Evolutionary conservation across 2,888 invertebrate species (phyloP).

Genomic region (Seladonia tumulorum): DNA sequence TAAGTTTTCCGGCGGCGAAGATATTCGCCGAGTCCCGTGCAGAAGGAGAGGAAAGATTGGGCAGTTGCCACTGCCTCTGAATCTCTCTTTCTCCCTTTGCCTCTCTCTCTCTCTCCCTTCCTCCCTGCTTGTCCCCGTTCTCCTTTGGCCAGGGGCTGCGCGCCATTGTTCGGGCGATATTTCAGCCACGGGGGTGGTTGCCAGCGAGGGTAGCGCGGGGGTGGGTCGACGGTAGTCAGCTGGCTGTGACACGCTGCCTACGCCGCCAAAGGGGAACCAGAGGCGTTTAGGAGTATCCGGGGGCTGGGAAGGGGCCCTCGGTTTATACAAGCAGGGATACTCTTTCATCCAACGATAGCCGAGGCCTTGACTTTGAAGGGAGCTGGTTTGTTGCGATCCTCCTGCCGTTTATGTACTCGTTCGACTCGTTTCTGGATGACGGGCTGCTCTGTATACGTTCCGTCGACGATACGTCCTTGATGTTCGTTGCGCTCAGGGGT

Average conservation of each 20-base stretch:
- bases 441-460: not conserved
- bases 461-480: slow-evolving; percentile 15
- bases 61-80: slow-evolving; percentile 67
- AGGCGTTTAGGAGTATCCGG: slow-evolving; percentile 80
- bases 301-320: slow-evolving; percentile 78
- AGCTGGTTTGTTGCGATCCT: slow-evolving; percentile 56
- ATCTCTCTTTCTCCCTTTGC: slow-evolving; percentile 33
- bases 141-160: slow-evolving; percentile 69
- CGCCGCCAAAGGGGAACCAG: slow-evolving; percentile 82
- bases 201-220: slow-evolving; percentile 66
- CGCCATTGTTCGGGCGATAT: slow-evolving; percentile 84
- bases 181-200: slow-evolving; percentile 81
- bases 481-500: not conserved
- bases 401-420: slow-evolving; percentile 41
- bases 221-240: slow-evolving; percentile 81
- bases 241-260: slow-evolving; percentile 84
- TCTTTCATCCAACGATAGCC: slow-evolving; percentile 79
- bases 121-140: slow-evolving; percentile 58
- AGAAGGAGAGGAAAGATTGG: slow-evolving; percentile 64
- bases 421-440: slow-evolving; percentile 20
- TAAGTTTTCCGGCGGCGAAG: slow-evolving; percentile 77
- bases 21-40: slow-evolving; percentile 74
- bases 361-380: slow-evolving; percentile 77
- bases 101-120: slow-evolving; percentile 53
- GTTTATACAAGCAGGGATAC: slow-evolving; percentile 69